Evolutionary conservation across 23 tunicate species (phyloP).

Genomic region (Styela plicata): DNA sequence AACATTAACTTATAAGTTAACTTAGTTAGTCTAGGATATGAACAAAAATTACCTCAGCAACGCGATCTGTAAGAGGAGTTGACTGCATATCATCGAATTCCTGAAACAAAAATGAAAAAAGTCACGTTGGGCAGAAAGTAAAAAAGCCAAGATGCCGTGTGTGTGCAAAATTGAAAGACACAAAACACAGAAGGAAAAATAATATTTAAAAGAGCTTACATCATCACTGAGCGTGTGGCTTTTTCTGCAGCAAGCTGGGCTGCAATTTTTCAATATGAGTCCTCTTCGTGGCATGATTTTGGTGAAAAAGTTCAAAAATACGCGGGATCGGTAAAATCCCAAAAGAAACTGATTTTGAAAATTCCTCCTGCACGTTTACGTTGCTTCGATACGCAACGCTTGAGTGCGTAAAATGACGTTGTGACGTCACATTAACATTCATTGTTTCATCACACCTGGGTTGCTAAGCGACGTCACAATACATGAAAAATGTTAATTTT

Average conservation of each 20-base stretch:
- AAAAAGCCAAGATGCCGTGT: no score
- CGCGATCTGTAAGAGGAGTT: background rate
- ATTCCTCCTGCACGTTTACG: background rate
- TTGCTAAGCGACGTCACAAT: background rate
- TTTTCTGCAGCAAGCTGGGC: conserved; percentile 6
- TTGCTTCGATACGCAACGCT: background rate
- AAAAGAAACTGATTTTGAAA: background rate
- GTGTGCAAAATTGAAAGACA: no score
- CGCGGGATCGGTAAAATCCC: no score
- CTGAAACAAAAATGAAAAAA: no score
- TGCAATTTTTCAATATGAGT: background rate
- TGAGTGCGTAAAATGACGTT: background rate
- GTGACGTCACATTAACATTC: background rate
- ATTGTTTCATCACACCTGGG: background rate
- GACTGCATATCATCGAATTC: background rate
- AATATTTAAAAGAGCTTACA: background rate
- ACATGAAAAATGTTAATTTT: no score
- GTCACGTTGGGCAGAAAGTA: no score
- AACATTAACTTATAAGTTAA: no score
- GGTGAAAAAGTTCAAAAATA: background rate
- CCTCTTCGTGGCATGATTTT: background rate
- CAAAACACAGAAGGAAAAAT: no score
- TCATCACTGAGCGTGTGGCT: background rate
- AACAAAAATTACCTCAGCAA: conserved; percentile 10
- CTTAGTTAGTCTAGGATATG: no score